Conservation (phyloP, 2,797 vertebrate genomes). For the Gymnopithys bicolor region DNA sequence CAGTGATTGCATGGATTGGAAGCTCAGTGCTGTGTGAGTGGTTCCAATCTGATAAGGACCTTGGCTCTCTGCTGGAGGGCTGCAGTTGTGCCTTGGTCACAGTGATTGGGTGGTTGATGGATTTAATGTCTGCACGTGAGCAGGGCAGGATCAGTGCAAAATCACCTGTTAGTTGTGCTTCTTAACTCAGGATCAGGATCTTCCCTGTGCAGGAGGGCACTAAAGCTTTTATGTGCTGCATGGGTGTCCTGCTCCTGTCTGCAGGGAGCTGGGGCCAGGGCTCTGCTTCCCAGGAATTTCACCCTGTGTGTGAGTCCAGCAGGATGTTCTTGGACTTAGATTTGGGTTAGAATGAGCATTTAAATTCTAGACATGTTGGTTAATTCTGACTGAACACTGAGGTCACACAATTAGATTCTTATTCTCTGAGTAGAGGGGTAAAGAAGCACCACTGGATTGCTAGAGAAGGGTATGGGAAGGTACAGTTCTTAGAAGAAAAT, state of each 20-base stretch:
- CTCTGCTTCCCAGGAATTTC: constrained; percentile 59
- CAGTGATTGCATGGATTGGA: background rate
- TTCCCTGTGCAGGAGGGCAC: background rate
- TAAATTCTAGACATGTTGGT: constrained; percentile 51
- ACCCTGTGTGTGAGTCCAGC: constrained; percentile 26
- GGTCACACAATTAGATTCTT: constrained; percentile 25
- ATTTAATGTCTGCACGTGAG: background rate
- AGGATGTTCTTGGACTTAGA: constrained; percentile 61
- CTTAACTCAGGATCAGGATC: background rate
- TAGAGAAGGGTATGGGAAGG: background rate
- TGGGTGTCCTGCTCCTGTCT: constrained; percentile 26
- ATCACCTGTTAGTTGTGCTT: background rate
- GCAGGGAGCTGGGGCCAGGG: background rate
- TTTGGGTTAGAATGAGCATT: constrained; percentile 25
- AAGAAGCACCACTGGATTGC: background rate
- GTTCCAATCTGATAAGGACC: constrained; percentile 50
- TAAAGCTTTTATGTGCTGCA: background rate
- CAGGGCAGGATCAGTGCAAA: background rate
- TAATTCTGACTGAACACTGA: constrained; percentile 38
- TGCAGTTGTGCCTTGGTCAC: background rate
- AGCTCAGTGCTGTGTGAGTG: background rate
- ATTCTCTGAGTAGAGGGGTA: background rate
- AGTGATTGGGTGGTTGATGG: background rate
- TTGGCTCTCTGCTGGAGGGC: constrained; percentile 6
- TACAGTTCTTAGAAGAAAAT: background rate